These are phyloP conservation scores for Antedon mediterranea DNA, from an alignment of 53 echinoderm and acorn worm genomes.

Conservation along the genomic window DNA sequence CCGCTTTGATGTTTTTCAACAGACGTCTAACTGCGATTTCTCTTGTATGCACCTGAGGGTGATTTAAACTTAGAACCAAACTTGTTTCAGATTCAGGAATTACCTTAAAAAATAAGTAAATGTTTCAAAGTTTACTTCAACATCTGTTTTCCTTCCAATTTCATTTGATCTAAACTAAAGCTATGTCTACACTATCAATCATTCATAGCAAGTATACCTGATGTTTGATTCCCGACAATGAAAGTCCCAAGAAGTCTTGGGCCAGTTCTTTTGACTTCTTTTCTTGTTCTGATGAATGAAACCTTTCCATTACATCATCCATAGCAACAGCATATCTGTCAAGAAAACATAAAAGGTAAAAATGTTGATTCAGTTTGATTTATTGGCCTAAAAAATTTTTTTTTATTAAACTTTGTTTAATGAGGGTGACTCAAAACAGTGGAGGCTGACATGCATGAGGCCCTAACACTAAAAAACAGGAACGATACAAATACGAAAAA, in stretches of 20 bases:
- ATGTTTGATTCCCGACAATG: constrained; percentile 53
- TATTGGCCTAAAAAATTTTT: too few relatives aligned
- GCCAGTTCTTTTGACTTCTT: constrained; percentile 23
- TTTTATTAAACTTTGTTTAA: too few relatives aligned
- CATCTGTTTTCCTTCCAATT: too few relatives aligned
- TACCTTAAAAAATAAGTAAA: constrained; percentile 23
- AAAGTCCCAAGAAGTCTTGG: constrained; percentile 58
- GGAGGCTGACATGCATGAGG: too few relatives aligned
- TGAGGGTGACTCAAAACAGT: too few relatives aligned
- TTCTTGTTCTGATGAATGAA: constrained; percentile 18
- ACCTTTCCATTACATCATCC: constrained; percentile 48
- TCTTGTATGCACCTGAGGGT: constrained; percentile 51
- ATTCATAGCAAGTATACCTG: constrained; percentile 15
- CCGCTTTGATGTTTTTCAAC: constrained; percentile 18
- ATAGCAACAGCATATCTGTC: constrained; percentile 67
- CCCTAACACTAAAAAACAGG: too few relatives aligned
- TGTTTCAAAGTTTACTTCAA: too few relatives aligned
- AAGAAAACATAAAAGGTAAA: constrained; percentile 2
- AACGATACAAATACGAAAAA: too few relatives aligned
- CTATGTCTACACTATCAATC: not conserved
- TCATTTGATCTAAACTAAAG: too few relatives aligned
- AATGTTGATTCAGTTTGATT: not conserved
- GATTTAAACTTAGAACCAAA: constrained; percentile 77
- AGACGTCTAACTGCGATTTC: constrained; percentile 59
- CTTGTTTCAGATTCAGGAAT: constrained; percentile 45